Evolutionary conservation across 2,797 vertebrate species (phyloP), one percentile per base, ranked within the genome.

Genomic region (Bufotes viridis): DNA sequence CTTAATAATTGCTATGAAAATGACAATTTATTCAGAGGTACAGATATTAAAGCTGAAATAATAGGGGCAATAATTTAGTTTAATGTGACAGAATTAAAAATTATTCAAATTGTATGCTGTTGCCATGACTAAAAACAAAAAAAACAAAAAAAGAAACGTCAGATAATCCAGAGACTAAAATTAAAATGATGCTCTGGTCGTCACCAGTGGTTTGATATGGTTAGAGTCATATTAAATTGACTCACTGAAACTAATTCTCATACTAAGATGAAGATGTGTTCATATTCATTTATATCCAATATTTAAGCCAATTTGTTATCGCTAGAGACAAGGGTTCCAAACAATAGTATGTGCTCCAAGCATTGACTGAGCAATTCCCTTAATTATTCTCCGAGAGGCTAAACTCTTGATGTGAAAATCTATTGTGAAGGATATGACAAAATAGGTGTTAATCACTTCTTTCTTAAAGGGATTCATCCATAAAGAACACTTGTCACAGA

Each of bases 281-380:
- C 51, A 7, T 1, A 24, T 78, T 78, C 51, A 78, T 55, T 78
- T 78, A 24, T 55, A 24, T n/a, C 22, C 75, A 78, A 55, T 55
- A 24, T 78, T 55, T 55, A 15, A 55, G 75, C 22, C 75, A 78
- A 78, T 78, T 78, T 78, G 75, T 51, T 78, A 51, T 53, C 20
- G 18, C 49, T 76, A 53, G 22, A 55, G 51, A 78, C 22, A 0
- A 55, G 15, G 24, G 22, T 49, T n/a, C 22, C 51, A 78, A n/a
- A 78, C 49, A 78, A 51, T 55, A 14, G 22, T 24, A 2, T 55
- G 75, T 9, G 75, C 75, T 55, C 75, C n/a, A 15, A 78, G 75
- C 75, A 78, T 53, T 55, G 75, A 78, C 75, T 78, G 49, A 53
- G 49, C 75, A 24, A 78, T 78, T 78, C 22, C 74, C 18, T 14